phyloP scores from a whole-genome alignment of 2,888 invertebrate species.

The Campoplex capitator region DNA sequence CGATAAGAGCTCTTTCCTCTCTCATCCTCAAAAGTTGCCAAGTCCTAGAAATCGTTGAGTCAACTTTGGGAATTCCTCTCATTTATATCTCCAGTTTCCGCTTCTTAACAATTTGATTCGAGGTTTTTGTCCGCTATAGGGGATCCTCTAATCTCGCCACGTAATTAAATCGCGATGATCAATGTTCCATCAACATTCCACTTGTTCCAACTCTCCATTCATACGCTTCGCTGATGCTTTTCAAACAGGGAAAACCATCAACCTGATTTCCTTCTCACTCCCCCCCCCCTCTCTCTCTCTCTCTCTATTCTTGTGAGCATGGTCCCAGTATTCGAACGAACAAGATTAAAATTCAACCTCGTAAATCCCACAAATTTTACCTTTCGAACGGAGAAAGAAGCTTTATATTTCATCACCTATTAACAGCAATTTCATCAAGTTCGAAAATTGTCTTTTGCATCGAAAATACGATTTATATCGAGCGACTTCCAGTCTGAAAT shows the following conservation, averaged over 20 bases:
- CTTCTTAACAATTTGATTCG: constrained; percentile 10
- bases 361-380: not conserved
- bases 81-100: not conserved
- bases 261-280: not conserved
- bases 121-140: not conserved
- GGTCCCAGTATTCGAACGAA: not conserved
- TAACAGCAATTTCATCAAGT: not conserved
- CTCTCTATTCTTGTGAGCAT: not conserved
- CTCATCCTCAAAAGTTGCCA: constrained; percentile 19
- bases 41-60: constrained; percentile 17
- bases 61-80: constrained; percentile 4
- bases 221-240: constrained; percentile 9
- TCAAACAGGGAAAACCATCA: not conserved
- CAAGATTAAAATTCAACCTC: not conserved
- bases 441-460: too few species aligned
- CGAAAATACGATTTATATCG: too few species aligned
- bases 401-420: not conserved
- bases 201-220: not conserved
- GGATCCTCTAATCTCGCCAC: not conserved
- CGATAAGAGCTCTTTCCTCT: constrained; percentile 28
- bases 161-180: constrained; percentile 27
- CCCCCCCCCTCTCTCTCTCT: not conserved
- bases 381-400: not conserved
- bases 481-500: not conserved
- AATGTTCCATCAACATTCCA: constrained; percentile 30